phyloP scores from a whole-genome alignment of 2,797 vertebrate species.

The Bradypodion pumilum region DNA sequence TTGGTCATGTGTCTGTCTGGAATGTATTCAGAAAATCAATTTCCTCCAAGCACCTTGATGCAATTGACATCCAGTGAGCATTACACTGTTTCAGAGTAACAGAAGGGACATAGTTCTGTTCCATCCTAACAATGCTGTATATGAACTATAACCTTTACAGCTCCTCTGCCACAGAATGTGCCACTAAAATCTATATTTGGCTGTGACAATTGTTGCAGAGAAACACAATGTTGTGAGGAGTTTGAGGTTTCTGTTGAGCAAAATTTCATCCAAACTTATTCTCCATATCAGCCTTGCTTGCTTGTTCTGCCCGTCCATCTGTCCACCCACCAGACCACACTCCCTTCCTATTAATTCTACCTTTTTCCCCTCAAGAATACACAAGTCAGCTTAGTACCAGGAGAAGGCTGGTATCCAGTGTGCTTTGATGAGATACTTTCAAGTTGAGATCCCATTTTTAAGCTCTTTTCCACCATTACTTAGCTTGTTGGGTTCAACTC shows the following conservation, averaged over 20 bases:
- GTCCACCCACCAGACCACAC: too few species aligned
- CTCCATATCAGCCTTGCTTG: background rate
- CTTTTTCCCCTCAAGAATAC: too few species aligned
- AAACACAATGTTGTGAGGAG: background rate
- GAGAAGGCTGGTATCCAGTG: too few species aligned
- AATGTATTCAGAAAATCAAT: background rate
- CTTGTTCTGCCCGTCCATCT: too few species aligned
- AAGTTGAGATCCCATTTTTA: background rate
- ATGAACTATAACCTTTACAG: background rate
- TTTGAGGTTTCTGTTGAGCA: background rate
- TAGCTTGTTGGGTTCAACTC: too few species aligned
- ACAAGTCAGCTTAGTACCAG: too few species aligned
- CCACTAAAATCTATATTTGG: background rate
- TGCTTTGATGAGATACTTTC: background rate
- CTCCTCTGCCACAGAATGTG: background rate
- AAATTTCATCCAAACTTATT: background rate
- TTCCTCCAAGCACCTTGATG: background rate
- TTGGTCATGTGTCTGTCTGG: background rate
- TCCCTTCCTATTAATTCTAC: too few species aligned
- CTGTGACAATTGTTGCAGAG: background rate
- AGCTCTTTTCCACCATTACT: too few species aligned
- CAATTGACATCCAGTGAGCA: background rate
- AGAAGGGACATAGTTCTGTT: background rate
- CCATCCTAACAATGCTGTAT: background rate
- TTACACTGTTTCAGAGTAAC: background rate